Evolutionary conservation across 2,888 invertebrate genomes (phyloP).

Genomic region (Epinotia demarniana): DNA sequence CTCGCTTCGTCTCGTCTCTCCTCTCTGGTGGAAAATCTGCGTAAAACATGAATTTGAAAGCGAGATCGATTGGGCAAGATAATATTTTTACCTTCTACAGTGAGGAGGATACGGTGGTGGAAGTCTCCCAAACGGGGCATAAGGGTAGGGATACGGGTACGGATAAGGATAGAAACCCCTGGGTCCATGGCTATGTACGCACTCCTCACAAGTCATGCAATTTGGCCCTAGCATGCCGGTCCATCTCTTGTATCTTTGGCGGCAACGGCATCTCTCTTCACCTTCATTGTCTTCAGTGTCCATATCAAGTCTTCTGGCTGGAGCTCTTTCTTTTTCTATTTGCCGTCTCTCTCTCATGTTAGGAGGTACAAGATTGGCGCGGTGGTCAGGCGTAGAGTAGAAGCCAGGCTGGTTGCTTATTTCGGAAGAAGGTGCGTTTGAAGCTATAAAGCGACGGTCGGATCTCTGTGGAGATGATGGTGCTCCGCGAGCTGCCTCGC

Average conservation of each 20-base stretch:
- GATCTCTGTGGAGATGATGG: background rate
- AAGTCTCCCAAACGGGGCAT: background rate
- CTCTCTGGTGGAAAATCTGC: no score
- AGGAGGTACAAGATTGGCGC: constrained; percentile 31
- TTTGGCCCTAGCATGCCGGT: background rate
- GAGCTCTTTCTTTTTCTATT: constrained; percentile 43
- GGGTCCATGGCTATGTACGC: background rate
- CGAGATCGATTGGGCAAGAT: background rate
- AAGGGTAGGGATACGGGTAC: constrained; percentile 30
- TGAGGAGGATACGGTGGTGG: constrained; percentile 7
- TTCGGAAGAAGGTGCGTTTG: constrained; percentile 7
- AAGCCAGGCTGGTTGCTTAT: constrained; percentile 48
- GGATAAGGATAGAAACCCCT: constrained; percentile 1
- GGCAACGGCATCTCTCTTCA: constrained; percentile 53
- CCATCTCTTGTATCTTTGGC: constrained; percentile 50
- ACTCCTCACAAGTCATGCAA: constrained; percentile 15
- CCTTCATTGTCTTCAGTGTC: constrained; percentile 50
- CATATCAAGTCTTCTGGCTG: constrained; percentile 47
- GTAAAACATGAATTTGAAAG: background rate
- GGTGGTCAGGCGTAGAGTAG: constrained; percentile 52
- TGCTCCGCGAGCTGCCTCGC: background rate
- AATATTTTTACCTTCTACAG: constrained; percentile 14
- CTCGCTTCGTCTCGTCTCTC: no score
- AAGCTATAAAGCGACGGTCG: background rate
- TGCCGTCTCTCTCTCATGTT: constrained; percentile 47